Percentiles rank a stretch among this genome's conserved stretches.
Evolutionary conservation across 2,888 invertebrate species (phyloP).

Genomic region (Apodemia hepburni): DNA sequence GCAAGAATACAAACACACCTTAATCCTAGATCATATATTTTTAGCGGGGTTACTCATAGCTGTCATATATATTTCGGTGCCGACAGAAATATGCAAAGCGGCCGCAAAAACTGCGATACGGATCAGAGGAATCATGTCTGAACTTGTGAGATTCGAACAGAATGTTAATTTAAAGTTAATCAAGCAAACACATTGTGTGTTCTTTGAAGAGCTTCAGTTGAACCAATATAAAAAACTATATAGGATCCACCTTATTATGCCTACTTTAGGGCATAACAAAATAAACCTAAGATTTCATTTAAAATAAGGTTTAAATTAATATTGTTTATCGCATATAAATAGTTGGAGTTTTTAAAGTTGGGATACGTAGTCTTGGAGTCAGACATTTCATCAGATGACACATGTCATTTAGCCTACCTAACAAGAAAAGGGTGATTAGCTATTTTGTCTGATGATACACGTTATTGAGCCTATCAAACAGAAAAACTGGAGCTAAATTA

Average conservation of each 20-base stretch:
- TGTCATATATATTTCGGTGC: conserved; percentile 35
- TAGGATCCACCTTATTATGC: no score
- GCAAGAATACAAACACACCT: conserved; percentile 24
- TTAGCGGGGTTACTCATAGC: conserved; percentile 55
- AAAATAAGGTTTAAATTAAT: neutral
- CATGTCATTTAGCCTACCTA: no score
- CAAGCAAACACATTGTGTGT: neutral
- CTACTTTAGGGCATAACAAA: neutral
- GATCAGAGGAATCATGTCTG: conserved; percentile 56
- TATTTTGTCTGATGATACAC: no score
- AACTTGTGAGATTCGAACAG: conserved; percentile 48
- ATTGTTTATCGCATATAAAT: no score
- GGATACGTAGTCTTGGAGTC: no score
- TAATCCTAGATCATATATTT: conserved; percentile 36
- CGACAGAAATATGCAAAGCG: conserved; percentile 53
- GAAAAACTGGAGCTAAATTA: no score
- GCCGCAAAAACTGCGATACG: conserved; percentile 51
- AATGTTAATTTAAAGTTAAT: conserved; percentile 12
- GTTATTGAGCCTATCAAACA: no score
- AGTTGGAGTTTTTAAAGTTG: no score
- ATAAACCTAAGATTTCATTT: neutral
- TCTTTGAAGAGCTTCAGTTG: neutral
- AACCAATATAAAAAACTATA: neutral
- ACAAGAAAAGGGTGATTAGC: no score
- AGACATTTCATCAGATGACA: no score